phyloP scores from a whole-genome alignment of 2,113 vertebrate genomes.

The Pleuronectes platessa region DNA sequence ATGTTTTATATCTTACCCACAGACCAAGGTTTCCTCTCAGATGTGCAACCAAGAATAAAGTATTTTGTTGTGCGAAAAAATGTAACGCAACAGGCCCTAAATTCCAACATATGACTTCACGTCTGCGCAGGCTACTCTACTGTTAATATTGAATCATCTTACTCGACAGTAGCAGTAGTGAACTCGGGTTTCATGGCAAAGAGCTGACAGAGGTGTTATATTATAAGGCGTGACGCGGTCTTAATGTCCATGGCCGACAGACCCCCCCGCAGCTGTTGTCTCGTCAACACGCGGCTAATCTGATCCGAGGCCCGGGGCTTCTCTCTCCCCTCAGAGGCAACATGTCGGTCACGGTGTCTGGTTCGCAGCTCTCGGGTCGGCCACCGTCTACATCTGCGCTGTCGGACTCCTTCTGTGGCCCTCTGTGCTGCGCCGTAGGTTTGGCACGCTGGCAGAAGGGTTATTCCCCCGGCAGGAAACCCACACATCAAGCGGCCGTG shows the following conservation, averaged over 20 bases:
- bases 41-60: background rate
- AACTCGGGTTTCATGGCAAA: slow-evolving; percentile 59
- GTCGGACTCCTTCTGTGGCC: slow-evolving; percentile 24
- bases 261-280: slow-evolving; percentile 72
- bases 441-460: slow-evolving; percentile 28
- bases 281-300: slow-evolving; percentile 55
- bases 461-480: slow-evolving; percentile 58
- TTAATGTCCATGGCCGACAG: slow-evolving; percentile 10
- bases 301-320: slow-evolving; percentile 38
- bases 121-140: slow-evolving; percentile 10
- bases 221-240: slow-evolving; percentile 65
- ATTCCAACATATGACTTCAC: background rate
- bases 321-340: slow-evolving; percentile 52
- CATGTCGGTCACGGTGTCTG: slow-evolving; percentile 68
- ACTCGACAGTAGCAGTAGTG: slow-evolving; percentile 39
- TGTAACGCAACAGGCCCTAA: background rate
- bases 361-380: slow-evolving; percentile 38
- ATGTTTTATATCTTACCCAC: background rate
- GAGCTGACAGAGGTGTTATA: slow-evolving; percentile 72
- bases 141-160: slow-evolving; percentile 34
- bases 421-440: slow-evolving; percentile 39
- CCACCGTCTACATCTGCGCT: slow-evolving; percentile 36
- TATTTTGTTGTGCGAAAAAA: too few relatives aligned
- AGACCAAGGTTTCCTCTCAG: background rate
- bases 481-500: slow-evolving; percentile 29